A percentile compares a stretch with the other conserved stretches of the same genome.
These are phyloP conservation scores for Xiphorhynchus erythropygius DNA, from an alignment of 2,797 vertebrate genomes.

Conservation along the genomic window DNA sequence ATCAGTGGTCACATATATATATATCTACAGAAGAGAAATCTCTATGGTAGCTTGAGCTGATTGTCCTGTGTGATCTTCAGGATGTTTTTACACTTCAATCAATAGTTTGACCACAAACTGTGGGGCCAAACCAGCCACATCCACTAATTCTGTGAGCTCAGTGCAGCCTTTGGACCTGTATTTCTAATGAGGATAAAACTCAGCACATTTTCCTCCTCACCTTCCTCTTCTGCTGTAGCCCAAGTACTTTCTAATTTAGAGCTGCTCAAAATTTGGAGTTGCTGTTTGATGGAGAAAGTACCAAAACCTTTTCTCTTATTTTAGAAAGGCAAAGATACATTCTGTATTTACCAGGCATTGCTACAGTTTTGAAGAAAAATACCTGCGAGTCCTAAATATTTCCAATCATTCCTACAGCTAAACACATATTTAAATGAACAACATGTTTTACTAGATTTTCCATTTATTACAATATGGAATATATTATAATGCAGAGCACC, in stretches of 20 bases:
- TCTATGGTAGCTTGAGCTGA: not conserved
- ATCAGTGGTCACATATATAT: not conserved
- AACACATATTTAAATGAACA: conserved; percentile 44
- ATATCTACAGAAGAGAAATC: not conserved
- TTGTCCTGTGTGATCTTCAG: not conserved
- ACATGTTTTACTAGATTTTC: conserved; percentile 49
- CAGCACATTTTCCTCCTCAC: not conserved
- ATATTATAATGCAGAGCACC: conserved; percentile 21
- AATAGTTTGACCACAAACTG: not conserved
- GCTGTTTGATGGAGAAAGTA: not conserved
- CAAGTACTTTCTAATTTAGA: not conserved
- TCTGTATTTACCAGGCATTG: not conserved
- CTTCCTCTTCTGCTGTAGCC: not conserved
- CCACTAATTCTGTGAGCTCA: not conserved
- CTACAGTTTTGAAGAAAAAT: not conserved
- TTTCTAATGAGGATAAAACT: not conserved
- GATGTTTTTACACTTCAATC: not conserved
- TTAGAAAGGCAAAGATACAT: not conserved
- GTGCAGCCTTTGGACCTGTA: not conserved
- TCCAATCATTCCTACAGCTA: conserved; percentile 12
- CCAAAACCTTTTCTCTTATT: not conserved
- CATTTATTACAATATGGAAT: conserved; percentile 10
- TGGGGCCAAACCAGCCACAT: not conserved
- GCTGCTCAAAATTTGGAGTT: not conserved
- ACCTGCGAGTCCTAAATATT: conserved; percentile 37